phyloP scores from a whole-genome alignment of 2,888 invertebrate species.

The Drosophila merina region DNA sequence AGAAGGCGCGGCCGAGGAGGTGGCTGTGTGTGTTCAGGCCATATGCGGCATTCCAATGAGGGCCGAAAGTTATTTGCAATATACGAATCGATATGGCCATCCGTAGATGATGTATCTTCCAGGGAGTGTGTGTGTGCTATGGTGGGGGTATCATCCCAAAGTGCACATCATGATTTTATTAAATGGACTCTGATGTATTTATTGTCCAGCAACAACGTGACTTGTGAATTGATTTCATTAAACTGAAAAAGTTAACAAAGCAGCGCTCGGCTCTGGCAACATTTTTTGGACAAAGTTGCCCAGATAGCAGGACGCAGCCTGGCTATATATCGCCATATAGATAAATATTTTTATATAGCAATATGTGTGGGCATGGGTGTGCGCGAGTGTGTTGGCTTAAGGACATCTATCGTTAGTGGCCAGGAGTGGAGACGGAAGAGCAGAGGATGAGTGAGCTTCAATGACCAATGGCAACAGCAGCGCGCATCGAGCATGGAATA shows the following conservation, averaged over 20 bases:
- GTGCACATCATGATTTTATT: slow-evolving; percentile 83
- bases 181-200: slow-evolving; percentile 83
- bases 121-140: slow-evolving; percentile 26
- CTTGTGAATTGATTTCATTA: slow-evolving; percentile 83
- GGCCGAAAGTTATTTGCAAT: slow-evolving; percentile 70
- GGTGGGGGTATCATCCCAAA: slow-evolving; percentile 67
- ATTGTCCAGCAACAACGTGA: slow-evolving; percentile 83
- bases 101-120: slow-evolving; percentile 45
- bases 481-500: slow-evolving; percentile 69
- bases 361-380: slow-evolving; percentile 30
- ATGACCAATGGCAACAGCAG: slow-evolving; percentile 75
- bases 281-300: slow-evolving; percentile 63
- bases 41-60: slow-evolving; percentile 77
- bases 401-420: slow-evolving; percentile 76
- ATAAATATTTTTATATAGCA: slow-evolving; percentile 66
- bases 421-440: slow-evolving; percentile 25
- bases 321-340: slow-evolving; percentile 61
- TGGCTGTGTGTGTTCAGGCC: slow-evolving; percentile 27
- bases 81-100: slow-evolving; percentile 62
- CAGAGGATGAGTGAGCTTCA: slow-evolving; percentile 55
- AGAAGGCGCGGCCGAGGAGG: slow-evolving; percentile 19
- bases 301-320: slow-evolving; percentile 28
- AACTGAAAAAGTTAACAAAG: slow-evolving; percentile 79
- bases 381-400: slow-evolving; percentile 62
- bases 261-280: slow-evolving; percentile 53